These are phyloP conservation scores for Phaethon lepturus DNA, from an alignment of 2,113 vertebrate species.

Conservation along the genomic window DNA sequence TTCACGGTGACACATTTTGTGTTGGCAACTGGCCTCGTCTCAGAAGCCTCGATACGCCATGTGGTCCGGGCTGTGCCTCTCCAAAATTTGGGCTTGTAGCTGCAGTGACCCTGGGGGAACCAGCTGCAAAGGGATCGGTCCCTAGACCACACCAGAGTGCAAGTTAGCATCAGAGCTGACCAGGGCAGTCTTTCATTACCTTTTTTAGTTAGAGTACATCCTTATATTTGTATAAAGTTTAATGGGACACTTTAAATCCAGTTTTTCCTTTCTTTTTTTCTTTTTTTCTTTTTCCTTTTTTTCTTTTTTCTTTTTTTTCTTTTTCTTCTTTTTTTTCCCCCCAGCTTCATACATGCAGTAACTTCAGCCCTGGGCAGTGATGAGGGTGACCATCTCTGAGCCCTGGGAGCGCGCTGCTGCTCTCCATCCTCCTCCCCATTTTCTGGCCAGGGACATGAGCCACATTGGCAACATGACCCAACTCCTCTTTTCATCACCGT, in stretches of 20 bases:
- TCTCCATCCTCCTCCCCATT: neutral
- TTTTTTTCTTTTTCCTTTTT: rapidly evolving
- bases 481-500: neutral
- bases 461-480: neutral
- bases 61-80: neutral
- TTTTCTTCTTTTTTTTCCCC: rapidly evolving
- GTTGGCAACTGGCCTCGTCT: neutral
- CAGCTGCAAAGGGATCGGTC: neutral
- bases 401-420: rapidly evolving
- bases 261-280: neutral
- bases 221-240: neutral
- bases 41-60: rapidly evolving
- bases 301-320: too few species aligned
- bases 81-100: neutral
- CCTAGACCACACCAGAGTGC: neutral
- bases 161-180: neutral
- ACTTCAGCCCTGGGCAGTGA: neutral
- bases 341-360: too few species aligned
- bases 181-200: neutral
- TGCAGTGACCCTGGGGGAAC: neutral
- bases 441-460: neutral
- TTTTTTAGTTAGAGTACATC: neutral
- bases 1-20: conserved; percentile 24
- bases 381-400: neutral
- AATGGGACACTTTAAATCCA: neutral